Conservation (phyloP, 2,888 invertebrate species). For the Alitta virens region DNA sequence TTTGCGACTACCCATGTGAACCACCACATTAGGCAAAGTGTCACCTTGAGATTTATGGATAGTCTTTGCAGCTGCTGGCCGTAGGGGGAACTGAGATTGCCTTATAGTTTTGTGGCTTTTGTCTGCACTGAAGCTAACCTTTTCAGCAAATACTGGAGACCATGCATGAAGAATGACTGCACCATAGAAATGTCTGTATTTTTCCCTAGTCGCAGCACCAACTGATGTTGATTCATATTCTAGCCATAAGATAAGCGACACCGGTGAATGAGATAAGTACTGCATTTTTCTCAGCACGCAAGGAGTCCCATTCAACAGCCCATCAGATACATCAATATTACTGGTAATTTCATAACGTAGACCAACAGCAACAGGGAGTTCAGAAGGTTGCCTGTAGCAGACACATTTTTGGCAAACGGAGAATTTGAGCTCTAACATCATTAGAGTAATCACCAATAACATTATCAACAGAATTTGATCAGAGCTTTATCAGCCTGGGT, state of each 20-base stretch:
- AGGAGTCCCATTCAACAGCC: background rate
- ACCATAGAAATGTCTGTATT: background rate
- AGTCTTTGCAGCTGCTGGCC: constrained; percentile 4
- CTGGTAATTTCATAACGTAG: background rate
- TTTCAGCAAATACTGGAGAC: background rate
- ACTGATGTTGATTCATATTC: background rate
- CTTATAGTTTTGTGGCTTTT: background rate
- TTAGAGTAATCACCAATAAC: too few species aligned
- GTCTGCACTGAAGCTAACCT: background rate
- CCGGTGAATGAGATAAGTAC: background rate
- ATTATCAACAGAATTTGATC: too few species aligned
- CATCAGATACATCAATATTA: background rate
- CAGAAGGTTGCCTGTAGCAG: too few species aligned
- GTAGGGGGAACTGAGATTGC: background rate
- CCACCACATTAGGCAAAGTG: background rate
- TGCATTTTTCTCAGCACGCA: background rate
- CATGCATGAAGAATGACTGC: background rate
- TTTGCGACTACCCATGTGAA: background rate
- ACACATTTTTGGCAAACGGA: too few species aligned
- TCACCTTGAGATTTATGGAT: constrained; percentile 5
- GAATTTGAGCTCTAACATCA: too few species aligned
- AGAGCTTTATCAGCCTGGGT: too few species aligned
- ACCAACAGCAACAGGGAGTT: background rate
- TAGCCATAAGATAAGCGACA: background rate
- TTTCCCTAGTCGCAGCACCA: background rate